Evolutionary conservation across 2,888 invertebrate genomes (phyloP), one percentile per base, ranked within the genome.

Genomic region (Agrypnus murinus): DNA sequence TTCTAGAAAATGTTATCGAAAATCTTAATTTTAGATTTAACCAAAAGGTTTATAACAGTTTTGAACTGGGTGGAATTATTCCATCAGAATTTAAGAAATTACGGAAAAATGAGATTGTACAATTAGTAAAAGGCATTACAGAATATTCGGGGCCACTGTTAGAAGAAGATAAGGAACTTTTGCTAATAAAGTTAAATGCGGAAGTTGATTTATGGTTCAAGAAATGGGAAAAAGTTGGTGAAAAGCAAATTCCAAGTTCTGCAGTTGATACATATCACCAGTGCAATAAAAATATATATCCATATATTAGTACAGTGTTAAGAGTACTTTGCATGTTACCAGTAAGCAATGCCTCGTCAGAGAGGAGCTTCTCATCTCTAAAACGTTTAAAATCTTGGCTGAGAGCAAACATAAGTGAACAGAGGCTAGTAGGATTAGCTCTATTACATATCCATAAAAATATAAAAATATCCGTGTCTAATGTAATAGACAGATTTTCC

Each of bases 351-450:
- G 38, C 38, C n/a, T n/a, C 38, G n/a, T 38, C 38, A 38, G 38
- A 38, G 6, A 38, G n/a, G 38, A 38, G 38, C 38, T 38, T 38
- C 8, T 38, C n/a, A 6, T 38, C 38, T 38, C 3, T 38, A 38
- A 38, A 38, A n/a, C 38, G 38, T n/a, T 38, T 38, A n/a, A 38
- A 9, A 38, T 38, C 38, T 38, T 38, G 38, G 38, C n/a, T n/a
- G 38, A 38, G 38, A 38, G 3, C 38, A 38, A 38, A 7, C n/a
- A 38, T 38, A n/a, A 38, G 38, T 38, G 38, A 38, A 38, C 38
- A 38, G 38, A 38, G 38, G n/a, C n/a, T 38, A n/a, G 6, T 38
- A 38, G 38, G n/a, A n/a, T 38, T 38, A 38, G 38, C 38, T 38
- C 3, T 38, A 38, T 38, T 38, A 38, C 38, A 38, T 38, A 38